A percentile compares a stretch with the other conserved stretches of the same genome.
Evolutionary conservation across 2,797 vertebrate species (phyloP).

Genomic region (Cossypha heuglini): DNA sequence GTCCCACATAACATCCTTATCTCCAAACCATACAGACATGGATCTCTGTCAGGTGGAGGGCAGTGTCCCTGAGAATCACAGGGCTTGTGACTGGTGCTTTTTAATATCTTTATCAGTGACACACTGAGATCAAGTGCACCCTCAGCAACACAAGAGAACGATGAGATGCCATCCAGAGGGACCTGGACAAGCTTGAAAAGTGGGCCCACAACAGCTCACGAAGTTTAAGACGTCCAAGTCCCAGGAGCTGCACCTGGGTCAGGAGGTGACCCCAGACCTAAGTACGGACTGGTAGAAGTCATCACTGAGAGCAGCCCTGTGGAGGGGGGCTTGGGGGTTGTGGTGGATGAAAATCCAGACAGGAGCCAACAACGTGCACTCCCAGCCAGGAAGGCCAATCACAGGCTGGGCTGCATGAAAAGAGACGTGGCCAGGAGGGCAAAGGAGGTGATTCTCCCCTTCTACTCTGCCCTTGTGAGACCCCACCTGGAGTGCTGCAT

Average conservation of each 20-base stretch:
- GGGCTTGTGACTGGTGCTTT: accelerated
- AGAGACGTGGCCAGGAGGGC: accelerated
- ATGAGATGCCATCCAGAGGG: not conserved
- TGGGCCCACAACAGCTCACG: accelerated
- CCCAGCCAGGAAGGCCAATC: not conserved
- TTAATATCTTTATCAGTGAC: not conserved
- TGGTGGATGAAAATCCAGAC: not conserved
- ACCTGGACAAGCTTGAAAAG: not conserved
- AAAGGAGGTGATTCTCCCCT: not conserved
- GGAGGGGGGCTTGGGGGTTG: not conserved
- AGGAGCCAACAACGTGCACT: not conserved
- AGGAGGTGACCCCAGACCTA: accelerated
- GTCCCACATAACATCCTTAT: not conserved
- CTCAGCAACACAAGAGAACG: not conserved
- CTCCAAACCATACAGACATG: not conserved
- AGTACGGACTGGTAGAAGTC: not conserved
- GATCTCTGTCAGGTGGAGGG: not conserved
- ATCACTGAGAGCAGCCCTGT: not conserved
- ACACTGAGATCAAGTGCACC: not conserved
- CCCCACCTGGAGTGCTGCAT: not conserved
- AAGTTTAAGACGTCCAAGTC: not conserved
- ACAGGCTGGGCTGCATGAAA: not conserved
- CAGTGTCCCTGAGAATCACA: not conserved
- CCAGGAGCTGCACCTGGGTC: not conserved
- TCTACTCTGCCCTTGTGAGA: not conserved